These are phyloP conservation scores for Caenorhabditis latens DNA, from an alignment of 1,140 invertebrate genomes.

Conservation along the genomic window DNA sequence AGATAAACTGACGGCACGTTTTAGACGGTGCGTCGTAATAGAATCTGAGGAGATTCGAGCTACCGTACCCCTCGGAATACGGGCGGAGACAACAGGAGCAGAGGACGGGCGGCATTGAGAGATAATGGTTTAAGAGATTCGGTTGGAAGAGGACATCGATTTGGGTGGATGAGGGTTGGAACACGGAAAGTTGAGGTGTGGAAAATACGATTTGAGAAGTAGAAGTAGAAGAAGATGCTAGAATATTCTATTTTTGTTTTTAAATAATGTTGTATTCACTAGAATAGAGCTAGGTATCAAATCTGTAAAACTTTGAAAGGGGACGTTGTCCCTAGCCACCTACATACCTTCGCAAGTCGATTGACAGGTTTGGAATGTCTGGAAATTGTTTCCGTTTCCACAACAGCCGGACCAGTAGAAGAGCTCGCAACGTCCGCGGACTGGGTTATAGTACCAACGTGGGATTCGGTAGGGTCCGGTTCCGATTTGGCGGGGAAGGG, in stretches of 20 bases:
- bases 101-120: constrained; percentile 49
- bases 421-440: constrained; percentile 70
- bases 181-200: constrained; percentile 1
- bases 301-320: too few species aligned
- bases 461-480: constrained; percentile 76
- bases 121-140: constrained; percentile 22
- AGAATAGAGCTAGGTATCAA: too few species aligned
- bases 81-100: constrained; percentile 66
- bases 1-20: constrained; percentile 63
- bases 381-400: constrained; percentile 74
- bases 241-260: not conserved
- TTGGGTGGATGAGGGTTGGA: constrained; percentile 36
- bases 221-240: constrained; percentile 2
- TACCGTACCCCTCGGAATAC: constrained; percentile 64
- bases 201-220: constrained; percentile 31
- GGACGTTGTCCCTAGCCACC: too few species aligned
- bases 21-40: constrained; percentile 63
- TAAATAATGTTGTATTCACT: too few species aligned
- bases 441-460: constrained; percentile 74
- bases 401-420: constrained; percentile 78
- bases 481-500: constrained; percentile 75
- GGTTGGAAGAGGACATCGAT: constrained; percentile 41
- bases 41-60: constrained; percentile 58
- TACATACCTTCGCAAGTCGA: constrained; percentile 70
- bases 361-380: constrained; percentile 70